Evolutionary conservation across 1,140 invertebrate species (phyloP).

Genomic region (Zaprionus taronus): DNA sequence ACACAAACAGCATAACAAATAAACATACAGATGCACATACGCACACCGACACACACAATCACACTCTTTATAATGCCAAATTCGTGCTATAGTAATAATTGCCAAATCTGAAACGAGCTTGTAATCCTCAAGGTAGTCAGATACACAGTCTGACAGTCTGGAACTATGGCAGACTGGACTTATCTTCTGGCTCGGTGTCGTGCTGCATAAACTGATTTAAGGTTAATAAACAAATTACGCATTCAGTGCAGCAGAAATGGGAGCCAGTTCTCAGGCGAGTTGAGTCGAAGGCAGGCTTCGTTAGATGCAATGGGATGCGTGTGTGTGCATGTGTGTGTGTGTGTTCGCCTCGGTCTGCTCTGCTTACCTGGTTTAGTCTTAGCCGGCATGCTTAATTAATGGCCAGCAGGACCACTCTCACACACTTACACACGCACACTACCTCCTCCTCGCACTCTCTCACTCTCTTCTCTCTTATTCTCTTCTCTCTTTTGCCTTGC

Average conservation of each 20-base stretch:
- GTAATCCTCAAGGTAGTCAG: constrained; percentile 23
- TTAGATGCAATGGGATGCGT: constrained; percentile 26
- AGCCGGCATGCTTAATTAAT: constrained; percentile 70
- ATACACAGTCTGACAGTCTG: background rate
- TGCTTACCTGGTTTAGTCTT: constrained; percentile 33
- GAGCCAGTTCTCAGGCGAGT: constrained; percentile 17
- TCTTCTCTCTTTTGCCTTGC: constrained; percentile 4
- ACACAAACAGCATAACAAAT: constrained; percentile 42
- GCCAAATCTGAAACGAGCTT: constrained; percentile 52
- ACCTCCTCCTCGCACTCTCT: background rate
- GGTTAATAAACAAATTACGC: constrained; percentile 79
- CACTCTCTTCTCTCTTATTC: background rate
- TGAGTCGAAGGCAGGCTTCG: constrained; percentile 8
- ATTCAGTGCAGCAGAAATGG: constrained; percentile 62
- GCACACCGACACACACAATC: background rate
- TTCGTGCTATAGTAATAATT: constrained; percentile 65
- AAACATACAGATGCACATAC: constrained; percentile 20
- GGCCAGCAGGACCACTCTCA: constrained; percentile 27
- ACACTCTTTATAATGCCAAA: constrained; percentile 41
- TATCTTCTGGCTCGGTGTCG: constrained; percentile 13
- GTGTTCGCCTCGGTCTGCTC: constrained; percentile 10
- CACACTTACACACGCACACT: constrained; percentile 17
- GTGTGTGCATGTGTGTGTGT: background rate
- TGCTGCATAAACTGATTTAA: constrained; percentile 72
- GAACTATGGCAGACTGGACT: background rate